Base-by-base conservation (phyloP, 2,113 vertebrate genomes). In the Anarhynchus alexandrinus region DNA sequence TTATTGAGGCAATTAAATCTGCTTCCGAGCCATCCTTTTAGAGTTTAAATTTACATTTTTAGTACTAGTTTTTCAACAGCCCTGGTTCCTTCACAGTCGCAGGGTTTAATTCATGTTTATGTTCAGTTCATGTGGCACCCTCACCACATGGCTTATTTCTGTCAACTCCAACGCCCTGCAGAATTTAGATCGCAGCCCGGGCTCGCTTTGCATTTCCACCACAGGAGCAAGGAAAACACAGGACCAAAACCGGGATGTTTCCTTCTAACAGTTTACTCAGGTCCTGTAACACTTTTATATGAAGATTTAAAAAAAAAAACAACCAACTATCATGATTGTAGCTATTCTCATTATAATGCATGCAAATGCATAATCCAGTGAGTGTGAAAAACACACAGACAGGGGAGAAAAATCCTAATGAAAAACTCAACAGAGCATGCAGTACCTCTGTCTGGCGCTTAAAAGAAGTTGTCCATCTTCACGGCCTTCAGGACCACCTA, bases 31-130 rank as follows among this genome's bases (percentile, higher is more conserved):
- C 57, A 57, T 86, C 87, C 65, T 94, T 84, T 86, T 62, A 3
- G 12, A 72, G 32, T 86, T 94, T 34, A 93, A 76, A 94, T 94
- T 95, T 93, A 84, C 76, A 94, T 93, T 94, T 94, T 96, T 93
- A 96, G 65, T 49, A 65, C 69, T 67, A 62, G 34, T 82, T 92
- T 94, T 96, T 42, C 84, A 91, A 73, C 32, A 61, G 52, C 76
- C 74, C 87, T 73, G 23, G 16, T 47, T 96, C 61, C 69, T 82
- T 88, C 86, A 36, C 71, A 82, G 72, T 94, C 80, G 43, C 64
- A 61, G 64, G 57, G 34, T 77, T 97, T 96, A 95, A 95, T 96
- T 97, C 90, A 94, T 93, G 93, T 94, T 94, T 94, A 90, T 70
- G 76, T 82, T 94, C 87, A 87, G 78, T 87, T 96, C 82, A 86